Conservation (phyloP, 2,113 vertebrate species). For the Toxotes jaculatrix region DNA sequence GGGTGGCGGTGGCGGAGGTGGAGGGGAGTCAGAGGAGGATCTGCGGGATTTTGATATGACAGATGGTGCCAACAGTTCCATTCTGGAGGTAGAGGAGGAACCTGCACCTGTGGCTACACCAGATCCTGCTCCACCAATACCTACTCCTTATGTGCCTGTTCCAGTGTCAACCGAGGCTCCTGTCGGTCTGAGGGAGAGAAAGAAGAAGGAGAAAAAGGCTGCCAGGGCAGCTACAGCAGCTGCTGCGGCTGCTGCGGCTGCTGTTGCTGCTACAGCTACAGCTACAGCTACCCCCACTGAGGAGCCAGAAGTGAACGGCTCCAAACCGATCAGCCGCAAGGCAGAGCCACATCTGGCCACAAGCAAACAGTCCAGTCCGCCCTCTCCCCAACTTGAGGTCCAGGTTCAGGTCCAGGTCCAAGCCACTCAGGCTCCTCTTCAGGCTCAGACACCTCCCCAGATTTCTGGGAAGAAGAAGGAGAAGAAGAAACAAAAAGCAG, state of each 20-base stretch:
- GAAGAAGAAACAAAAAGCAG: constrained; percentile 93
- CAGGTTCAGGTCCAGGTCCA: constrained; percentile 66
- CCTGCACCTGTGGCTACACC: constrained; percentile 56
- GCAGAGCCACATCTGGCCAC: constrained; percentile 85
- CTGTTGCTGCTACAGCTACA: fast-evolving
- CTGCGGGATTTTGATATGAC: constrained; percentile 88
- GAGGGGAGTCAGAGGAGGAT: constrained; percentile 94
- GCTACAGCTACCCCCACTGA: constrained; percentile 65
- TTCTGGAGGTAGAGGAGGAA: constrained; percentile 83
- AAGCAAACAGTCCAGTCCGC: constrained; percentile 89
- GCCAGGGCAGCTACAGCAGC: constrained; percentile 62
- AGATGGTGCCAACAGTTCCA: constrained; percentile 82
- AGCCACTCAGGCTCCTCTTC: constrained; percentile 54
- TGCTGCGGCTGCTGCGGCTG: background rate
- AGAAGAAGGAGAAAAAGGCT: constrained; percentile 95
- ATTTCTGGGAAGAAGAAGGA: constrained; percentile 88
- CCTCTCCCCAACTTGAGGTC: constrained; percentile 66
- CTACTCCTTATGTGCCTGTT: constrained; percentile 64
- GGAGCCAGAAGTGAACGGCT: constrained; percentile 86
- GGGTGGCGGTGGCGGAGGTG: constrained; percentile 83
- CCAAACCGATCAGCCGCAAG: constrained; percentile 88
- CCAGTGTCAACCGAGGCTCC: constrained; percentile 78
- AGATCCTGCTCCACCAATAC: constrained; percentile 56
- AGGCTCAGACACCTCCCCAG: constrained; percentile 75
- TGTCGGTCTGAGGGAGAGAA: constrained; percentile 87